Conservation (phyloP, 2,888 invertebrate species). For the Ophioninae sp. region DNA sequence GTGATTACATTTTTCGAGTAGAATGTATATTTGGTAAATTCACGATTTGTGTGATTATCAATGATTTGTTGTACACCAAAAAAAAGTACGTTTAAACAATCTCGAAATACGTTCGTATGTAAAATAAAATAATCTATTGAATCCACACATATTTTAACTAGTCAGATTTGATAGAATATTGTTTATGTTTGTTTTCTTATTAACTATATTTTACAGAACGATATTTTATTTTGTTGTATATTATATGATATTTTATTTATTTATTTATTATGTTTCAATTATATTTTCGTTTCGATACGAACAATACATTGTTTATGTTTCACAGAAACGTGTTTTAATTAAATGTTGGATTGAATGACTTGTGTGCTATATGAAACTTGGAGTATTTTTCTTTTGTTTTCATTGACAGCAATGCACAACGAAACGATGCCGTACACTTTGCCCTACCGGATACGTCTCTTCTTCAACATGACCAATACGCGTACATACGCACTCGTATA, state of each 20-base stretch:
- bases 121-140: background rate
- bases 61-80: background rate
- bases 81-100: background rate
- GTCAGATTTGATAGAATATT: no score
- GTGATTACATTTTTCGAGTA: background rate
- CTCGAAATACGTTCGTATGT: background rate
- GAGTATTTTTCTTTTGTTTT: slow-evolving; percentile 12
- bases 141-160: no score
- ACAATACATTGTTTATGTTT: no score
- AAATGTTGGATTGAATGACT: background rate
- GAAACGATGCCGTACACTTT: slow-evolving; percentile 28
- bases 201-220: no score
- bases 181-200: no score
- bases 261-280: no score
- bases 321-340: background rate
- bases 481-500: slow-evolving; percentile 42
- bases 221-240: no score
- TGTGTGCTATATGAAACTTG: background rate
- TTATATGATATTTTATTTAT: no score
- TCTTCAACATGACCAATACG: slow-evolving; percentile 32
- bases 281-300: no score
- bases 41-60: background rate
- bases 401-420: slow-evolving; percentile 38
- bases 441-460: slow-evolving; percentile 52
- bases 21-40: no score